Percentiles rank a stretch among this genome's conserved stretches.
phyloP scores from a whole-genome alignment of 2,113 vertebrate species.

The Arvicanthis niloticus region DNA sequence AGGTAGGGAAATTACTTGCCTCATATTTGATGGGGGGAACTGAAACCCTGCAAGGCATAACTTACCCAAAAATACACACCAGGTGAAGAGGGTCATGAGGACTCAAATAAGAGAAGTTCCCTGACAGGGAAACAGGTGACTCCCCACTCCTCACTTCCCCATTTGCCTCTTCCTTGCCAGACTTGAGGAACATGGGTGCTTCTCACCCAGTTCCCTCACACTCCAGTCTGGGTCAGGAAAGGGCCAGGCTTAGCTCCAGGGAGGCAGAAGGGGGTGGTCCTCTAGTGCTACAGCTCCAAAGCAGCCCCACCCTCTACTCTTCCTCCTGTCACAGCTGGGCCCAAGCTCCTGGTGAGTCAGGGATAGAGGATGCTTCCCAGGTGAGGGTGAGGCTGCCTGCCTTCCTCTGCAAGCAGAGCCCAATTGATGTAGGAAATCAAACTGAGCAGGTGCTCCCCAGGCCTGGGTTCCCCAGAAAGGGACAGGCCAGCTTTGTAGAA shows the following conservation, averaged over 20 bases:
- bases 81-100: neutral
- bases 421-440: conserved; percentile 33
- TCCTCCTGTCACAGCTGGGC: conserved; percentile 70
- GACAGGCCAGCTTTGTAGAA: neutral
- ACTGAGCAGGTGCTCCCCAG: conserved; percentile 37
- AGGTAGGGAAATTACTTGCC: conserved; percentile 12
- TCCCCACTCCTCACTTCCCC: neutral
- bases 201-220: neutral
- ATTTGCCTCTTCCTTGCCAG: conserved; percentile 34
- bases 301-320: conserved; percentile 52
- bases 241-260: conserved; percentile 28
- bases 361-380: conserved; percentile 77
- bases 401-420: conserved; percentile 48
- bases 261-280: conserved; percentile 49
- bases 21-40: conserved; percentile 38
- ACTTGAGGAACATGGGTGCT: neutral
- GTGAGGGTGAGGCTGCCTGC: conserved; percentile 75
- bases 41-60: neutral
- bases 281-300: conserved; percentile 16
- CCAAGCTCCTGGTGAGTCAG: conserved; percentile 73
- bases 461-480: conserved; percentile 60
- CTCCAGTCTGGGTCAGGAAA: conserved; percentile 46
- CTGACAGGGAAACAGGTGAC: neutral
- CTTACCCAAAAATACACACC: neutral
- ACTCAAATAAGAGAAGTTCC: neutral